Conservation (phyloP, 2,888 invertebrate genomes). For the Sabellastarte sp. region DNA sequence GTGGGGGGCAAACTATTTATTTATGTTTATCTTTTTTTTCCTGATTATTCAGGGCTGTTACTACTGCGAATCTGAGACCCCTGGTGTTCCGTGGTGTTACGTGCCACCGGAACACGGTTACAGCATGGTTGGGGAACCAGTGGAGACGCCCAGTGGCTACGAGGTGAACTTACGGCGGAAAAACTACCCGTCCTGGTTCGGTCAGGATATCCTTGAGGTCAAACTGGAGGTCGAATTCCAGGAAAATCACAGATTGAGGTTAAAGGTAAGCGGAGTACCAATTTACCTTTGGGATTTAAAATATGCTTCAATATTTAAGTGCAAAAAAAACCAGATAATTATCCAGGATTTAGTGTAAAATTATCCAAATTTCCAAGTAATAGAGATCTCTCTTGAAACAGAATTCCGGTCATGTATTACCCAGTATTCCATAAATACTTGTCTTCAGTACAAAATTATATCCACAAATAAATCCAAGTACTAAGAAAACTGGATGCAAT, state of each 20-base stretch:
- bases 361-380: too few species aligned
- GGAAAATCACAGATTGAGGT: slow-evolving; percentile 6
- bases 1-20: not conserved
- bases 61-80: slow-evolving; percentile 10
- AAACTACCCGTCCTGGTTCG: slow-evolving; percentile 19
- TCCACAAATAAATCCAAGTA: too few species aligned
- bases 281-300: too few species aligned
- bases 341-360: too few species aligned
- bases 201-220: slow-evolving; percentile 9
- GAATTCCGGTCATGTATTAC: too few species aligned
- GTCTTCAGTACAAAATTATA: too few species aligned
- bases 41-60: slow-evolving; percentile 12
- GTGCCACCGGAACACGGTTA: slow-evolving; percentile 12
- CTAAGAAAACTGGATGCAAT: too few species aligned
- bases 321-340: too few species aligned
- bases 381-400: too few species aligned
- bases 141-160: slow-evolving; percentile 11
- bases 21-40: not conserved
- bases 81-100: slow-evolving; percentile 21
- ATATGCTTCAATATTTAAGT: too few species aligned
- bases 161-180: slow-evolving; percentile 7
- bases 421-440: too few species aligned
- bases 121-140: slow-evolving; percentile 10
- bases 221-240: slow-evolving; percentile 8
- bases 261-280: too few species aligned